Conservation (phyloP, 2,113 vertebrate species). For the Phalacrocorax aristotelis region DNA sequence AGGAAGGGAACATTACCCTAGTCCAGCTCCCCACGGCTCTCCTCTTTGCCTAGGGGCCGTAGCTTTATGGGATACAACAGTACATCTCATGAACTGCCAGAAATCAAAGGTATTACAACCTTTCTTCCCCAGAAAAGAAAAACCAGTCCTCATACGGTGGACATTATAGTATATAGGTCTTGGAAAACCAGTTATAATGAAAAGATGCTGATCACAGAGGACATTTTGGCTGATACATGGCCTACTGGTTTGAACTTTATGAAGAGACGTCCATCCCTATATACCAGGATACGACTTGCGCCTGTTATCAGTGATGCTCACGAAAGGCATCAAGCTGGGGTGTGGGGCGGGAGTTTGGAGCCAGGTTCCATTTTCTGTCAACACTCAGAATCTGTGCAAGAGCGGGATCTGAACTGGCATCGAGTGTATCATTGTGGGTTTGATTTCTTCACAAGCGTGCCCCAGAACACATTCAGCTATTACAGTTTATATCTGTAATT, state of each 20-base stretch:
- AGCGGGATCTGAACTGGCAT: neutral
- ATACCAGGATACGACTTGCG: neutral
- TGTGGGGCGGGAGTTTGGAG: neutral
- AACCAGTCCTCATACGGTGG: neutral
- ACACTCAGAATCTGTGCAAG: neutral
- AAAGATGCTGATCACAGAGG: neutral
- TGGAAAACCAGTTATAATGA: neutral
- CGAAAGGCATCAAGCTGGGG: neutral
- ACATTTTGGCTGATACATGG: neutral
- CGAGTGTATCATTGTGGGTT: neutral
- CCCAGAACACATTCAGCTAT: neutral
- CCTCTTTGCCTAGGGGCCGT: neutral
- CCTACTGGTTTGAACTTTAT: neutral
- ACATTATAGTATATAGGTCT: neutral
- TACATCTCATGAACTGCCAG: neutral
- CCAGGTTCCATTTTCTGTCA: neutral
- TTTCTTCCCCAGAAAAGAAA: neutral
- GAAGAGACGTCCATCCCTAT: neutral
- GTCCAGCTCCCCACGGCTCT: neutral
- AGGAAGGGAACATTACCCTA: neutral
- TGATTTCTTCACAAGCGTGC: neutral
- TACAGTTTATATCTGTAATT: neutral
- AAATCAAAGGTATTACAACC: neutral
- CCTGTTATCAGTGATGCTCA: neutral
- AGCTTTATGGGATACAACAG: neutral